Evolutionary conservation across 1,140 invertebrate genomes (phyloP), one percentile per base, ranked within the genome.

Genomic region (Teleopsis dalmanni): DNA sequence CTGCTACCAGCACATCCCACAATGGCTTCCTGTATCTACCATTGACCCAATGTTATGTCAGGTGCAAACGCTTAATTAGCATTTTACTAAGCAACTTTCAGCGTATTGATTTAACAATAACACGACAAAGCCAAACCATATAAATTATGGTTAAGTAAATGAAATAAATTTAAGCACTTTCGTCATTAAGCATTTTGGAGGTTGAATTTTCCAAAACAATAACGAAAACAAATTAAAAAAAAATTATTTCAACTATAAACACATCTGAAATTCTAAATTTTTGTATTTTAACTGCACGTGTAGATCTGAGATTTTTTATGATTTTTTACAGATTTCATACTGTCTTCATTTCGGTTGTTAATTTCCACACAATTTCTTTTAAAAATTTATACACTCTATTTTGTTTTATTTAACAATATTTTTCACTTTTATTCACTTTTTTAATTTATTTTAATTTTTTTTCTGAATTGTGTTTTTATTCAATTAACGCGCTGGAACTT

Each of bases 401-500:
- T 16, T 29, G 33, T 46, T 34, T 25, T 19, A n/a, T 27, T 22
- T 10, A 6, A n/a, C 5, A 11, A 25, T 5, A 41, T 22, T 41
- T 37, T 41, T 25, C 31, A 27, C 26, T 10, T 23, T 23, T 33
- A 23, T 35, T 35, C 37, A 7, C 16, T 46, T 11, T 29, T n/a
- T 29, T 27, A 5, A 43, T 34, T 35, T 13, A 13, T 16, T 16
- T 35, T 46, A 31, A 34, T 29, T 36, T 45, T 45, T 42, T 10
- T 42, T 19, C 41, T n/a, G 19, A 29, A 21, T 31, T 40, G 27
- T 1, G 3, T 42, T 11, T 8, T 9, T 26, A 18, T 9, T 25
- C 9, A 42, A 43, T 35, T 6, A 14, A 31, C 62, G 62, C 62
- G 59, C 62, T 58, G 60, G 63, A 31, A 31, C 60, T 55, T 51